These are phyloP conservation scores for Pristiophorus japonicus DNA, from an alignment of 2,113 vertebrate genomes.

Conservation along the genomic window DNA sequence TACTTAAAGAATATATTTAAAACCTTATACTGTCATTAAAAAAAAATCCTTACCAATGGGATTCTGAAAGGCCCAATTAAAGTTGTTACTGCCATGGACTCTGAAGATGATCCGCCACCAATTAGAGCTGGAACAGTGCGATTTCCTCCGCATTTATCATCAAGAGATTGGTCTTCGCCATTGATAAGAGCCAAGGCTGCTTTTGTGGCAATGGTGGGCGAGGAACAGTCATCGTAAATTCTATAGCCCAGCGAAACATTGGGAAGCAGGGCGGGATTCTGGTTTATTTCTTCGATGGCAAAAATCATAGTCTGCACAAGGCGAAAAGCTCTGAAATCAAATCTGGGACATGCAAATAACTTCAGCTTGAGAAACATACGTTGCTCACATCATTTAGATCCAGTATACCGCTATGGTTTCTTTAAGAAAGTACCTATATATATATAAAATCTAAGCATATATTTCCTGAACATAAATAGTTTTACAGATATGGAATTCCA, in stretches of 20 bases:
- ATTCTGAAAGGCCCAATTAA: conserved; percentile 61
- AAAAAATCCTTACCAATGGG: conserved; percentile 56
- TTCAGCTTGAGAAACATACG: background rate
- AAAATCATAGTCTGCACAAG: conserved; percentile 51
- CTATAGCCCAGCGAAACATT: conserved; percentile 50
- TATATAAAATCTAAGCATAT: too few species aligned
- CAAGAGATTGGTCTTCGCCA: conserved; percentile 41
- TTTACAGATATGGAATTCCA: background rate
- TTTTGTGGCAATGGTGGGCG: conserved; percentile 48
- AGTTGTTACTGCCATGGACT: conserved; percentile 61
- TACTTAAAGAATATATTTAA: background rate
- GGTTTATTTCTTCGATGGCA: conserved; percentile 52
- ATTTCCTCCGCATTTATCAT: conserved; percentile 42
- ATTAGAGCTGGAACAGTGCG: conserved; percentile 56
- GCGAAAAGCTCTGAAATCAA: conserved; percentile 46
- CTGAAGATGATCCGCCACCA: conserved; percentile 65
- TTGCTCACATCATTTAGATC: background rate
- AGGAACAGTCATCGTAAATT: conserved; percentile 51
- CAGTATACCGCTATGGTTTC: background rate
- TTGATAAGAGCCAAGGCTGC: conserved; percentile 46
- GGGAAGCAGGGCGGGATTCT: conserved; percentile 44
- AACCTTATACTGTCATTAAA: background rate
- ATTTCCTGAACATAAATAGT: background rate
- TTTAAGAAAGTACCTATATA: background rate
- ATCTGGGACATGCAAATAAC: conserved; percentile 42